Evolutionary conservation across 2,888 invertebrate species (phyloP), one percentile per base, ranked within the genome.

Genomic region (Drosophila setosimentum): DNA sequence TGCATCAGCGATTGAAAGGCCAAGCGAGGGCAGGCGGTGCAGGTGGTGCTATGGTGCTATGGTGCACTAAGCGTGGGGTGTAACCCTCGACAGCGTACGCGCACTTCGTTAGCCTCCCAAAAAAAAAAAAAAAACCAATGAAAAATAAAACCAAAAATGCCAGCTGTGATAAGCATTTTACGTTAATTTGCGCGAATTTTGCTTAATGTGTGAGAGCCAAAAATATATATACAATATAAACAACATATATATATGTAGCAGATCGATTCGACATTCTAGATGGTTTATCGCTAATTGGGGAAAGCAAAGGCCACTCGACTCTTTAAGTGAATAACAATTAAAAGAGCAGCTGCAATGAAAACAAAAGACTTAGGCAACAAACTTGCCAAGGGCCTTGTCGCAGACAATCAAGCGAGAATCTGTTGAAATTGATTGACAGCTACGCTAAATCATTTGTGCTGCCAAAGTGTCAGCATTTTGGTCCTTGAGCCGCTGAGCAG

Each of bases 171-270:
- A 84, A 87, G 74, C 73, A 65, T 75, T 82, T 77, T 87, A 85
- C 82, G 85, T 87, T 89, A 89, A 87, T 87, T 87, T 87, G 85
- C 76, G 84, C 87, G 87, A 81, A 87, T 83, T 83, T 74, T 73
- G 81, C 84, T 85, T 84, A 87, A 84, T 87, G 83, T 87, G 81
- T 54, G 71, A 72, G 69, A 70, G 55, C 55, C 55, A 55, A n/a
- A 55, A 55, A 27, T 33, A 50, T 16, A 37, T 51, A 30, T 37
- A 49, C 29, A 29, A 24, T 30, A 29, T 24, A 24, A 13, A n/a
- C 18, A 50, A 11, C 11, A 18, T 13, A 29, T 50, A 45, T 45
- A 50, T 50, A 30, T 50, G 29, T 50, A 29, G 50, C 37, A 55
- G 27, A 55, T 55, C 5, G 40, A 45, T 55, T 45, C 27, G n/a